phyloP scores from a whole-genome alignment of 2,113 vertebrate genomes.

The Lepisosteus osseus region DNA sequence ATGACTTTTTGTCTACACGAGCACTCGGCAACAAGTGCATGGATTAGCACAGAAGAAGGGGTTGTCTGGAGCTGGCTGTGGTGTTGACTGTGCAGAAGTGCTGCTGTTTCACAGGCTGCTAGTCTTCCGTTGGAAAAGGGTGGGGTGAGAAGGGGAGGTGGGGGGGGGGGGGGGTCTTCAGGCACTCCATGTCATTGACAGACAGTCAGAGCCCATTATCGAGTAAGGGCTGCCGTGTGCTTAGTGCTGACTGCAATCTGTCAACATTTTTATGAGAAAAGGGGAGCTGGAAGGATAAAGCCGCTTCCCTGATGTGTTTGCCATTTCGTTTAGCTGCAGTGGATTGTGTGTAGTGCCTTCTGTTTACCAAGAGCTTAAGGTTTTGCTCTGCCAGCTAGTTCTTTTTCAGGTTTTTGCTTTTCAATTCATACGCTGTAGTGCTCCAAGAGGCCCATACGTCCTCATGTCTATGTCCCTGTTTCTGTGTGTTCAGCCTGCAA shows the following conservation, averaged over 20 bases:
- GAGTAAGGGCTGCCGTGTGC: background rate
- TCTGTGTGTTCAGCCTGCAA: too few species aligned
- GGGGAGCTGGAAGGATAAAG: background rate
- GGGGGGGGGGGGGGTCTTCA: background rate
- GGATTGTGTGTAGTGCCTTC: background rate
- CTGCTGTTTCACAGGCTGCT: background rate
- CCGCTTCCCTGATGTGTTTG: background rate
- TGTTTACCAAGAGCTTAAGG: background rate
- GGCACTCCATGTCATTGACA: background rate
- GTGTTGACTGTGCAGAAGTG: background rate
- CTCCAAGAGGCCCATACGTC: too few species aligned
- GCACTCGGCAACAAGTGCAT: too few species aligned
- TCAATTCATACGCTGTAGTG: too few species aligned
- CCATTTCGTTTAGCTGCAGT: background rate
- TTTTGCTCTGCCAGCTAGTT: too few species aligned
- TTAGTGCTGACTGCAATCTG: background rate
- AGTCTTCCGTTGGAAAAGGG: background rate
- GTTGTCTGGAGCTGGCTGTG: background rate
- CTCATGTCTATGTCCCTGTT: too few species aligned
- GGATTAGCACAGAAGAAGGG: too few species aligned
- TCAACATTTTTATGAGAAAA: background rate
- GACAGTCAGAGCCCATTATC: background rate
- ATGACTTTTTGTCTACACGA: too few species aligned
- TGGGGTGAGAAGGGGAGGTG: background rate
- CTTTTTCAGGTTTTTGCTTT: background rate